Percentiles rank a stretch among this genome's conserved stretches.
Conservation (phyloP, 2,113 vertebrate genomes). For the Rhinopomastus cyanomelas region DNA sequence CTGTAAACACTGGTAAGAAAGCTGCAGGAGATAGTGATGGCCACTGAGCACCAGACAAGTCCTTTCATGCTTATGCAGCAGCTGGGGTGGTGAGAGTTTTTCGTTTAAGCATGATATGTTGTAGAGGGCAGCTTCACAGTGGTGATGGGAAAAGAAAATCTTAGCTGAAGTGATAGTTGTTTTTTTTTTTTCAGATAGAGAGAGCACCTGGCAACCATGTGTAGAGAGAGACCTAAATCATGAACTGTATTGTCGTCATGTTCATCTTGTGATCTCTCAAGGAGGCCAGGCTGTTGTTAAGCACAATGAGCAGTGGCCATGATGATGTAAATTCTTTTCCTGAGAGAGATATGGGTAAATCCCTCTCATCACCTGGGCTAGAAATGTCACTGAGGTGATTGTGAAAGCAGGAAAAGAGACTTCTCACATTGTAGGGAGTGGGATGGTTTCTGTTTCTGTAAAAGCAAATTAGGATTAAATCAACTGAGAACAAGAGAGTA, state of each 20-base stretch:
- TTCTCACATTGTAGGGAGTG: not conserved
- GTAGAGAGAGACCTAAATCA: not conserved
- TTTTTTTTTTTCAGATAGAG: not conserved
- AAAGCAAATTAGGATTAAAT: not conserved
- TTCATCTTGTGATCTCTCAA: not conserved
- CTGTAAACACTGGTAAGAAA: not conserved
- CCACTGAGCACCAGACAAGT: not conserved
- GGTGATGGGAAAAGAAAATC: not conserved
- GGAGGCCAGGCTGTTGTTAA: not conserved
- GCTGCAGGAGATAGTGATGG: not conserved
- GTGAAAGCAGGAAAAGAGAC: not conserved
- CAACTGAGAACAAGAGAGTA: not conserved
- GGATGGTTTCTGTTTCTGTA: not conserved
- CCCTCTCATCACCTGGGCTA: not conserved
- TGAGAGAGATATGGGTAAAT: not conserved
- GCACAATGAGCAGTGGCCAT: not conserved
- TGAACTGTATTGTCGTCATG: not conserved
- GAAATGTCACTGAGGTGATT: not conserved
- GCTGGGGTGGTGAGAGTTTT: not conserved
- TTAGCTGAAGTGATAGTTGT: not conserved
- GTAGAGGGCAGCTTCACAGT: not conserved
- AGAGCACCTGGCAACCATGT: fast-evolving
- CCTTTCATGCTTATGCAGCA: not conserved
- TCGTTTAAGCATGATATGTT: not conserved
- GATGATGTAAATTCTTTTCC: not conserved